Evolutionary conservation across 2,113 vertebrate genomes (phyloP), one percentile per base, ranked within the genome.

Genomic region (Phainopepla nitens): DNA sequence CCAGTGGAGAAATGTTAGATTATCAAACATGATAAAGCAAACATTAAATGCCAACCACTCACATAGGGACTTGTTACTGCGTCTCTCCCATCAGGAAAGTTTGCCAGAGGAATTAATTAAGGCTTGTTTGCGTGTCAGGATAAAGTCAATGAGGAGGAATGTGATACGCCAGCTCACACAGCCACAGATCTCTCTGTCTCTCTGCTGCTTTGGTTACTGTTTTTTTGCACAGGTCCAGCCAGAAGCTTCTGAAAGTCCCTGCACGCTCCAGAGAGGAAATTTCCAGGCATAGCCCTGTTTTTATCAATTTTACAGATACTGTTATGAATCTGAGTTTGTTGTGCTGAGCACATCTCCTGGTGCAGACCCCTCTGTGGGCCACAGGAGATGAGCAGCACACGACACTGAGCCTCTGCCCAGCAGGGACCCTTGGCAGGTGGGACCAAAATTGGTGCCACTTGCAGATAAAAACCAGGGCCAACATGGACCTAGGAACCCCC

Each of bases 41-140:
- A 94, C 77, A 70, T 42, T 68, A 81, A 72, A 87, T 56, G 72
- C 61, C 71, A 92, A 2, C 36, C 2, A 16, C 69, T 85, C 82
- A 54, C 70, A 72, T 58, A 84, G 87, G 84, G 70, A 85, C 79
- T 92, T 65, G 72, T 75, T 90, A 91, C 85, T 45, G 85, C 87
- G 22, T 93, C 81, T 84, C 89, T 70, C 51, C 82, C 78, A 82
- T 77, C 79, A 68, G 75, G 76, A 89, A 96, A 75, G 62, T 90
- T 87, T 96, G 93, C 95, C 83, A 82, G 93, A 96, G 51, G 95
- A 96, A 96, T 97, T 97, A 91, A 96, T 96, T 90, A 93, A 80
- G 56, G 56, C 33, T 82, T 91, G 93, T 95, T 96, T 95, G 82
- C 16, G 1, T 84, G 95, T 79, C 90, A 80, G 91, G 83, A 85